Evolutionary conservation across 2,113 vertebrate species (phyloP), one percentile per base, ranked within the genome.

Genomic region (Chauna torquata): DNA sequence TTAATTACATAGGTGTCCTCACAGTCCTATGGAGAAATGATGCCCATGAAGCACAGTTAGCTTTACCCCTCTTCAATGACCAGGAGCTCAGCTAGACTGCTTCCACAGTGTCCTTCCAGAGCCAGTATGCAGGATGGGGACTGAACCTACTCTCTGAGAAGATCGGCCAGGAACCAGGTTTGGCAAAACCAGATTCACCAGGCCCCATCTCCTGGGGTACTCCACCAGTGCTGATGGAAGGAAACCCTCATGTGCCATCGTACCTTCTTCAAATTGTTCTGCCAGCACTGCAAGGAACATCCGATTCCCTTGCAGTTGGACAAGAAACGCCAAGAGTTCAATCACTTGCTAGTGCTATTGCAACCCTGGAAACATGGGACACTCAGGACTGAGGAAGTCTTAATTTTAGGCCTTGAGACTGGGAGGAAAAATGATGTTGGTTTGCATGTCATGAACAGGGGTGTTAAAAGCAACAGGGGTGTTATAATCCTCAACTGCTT

Each of bases 31-130:
- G 16, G 20, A 47, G 14, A 92, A 52, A 11, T 4, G 28, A 12
- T 22, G 20, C 11, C 11, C 42, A 20, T 16, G 68, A 22, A 75
- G 20, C 16, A 81, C 0, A 0, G 24, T 9, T 77, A 66, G 70
- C n/a, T 27, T 17, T 27, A 27, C 5, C 8, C 15, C 14, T 2
- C 13, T 62, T 49, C 58, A 76, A 34, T 0, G 1, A 42, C 11
- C 15, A 59, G 15, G 62, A 83, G n/a, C 16, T 75, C 58, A 70
- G 38, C 15, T 14, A 36, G 9, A 10, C 0, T 74, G 64, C 32
- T 66, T 75, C 44, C 28, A 58, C 40, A 44, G 16, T 8, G 3
- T 23, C 15, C 40, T 70, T 66, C 45, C 69, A 82, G 34, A 69
- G 25, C 20, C 44, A 75, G 47, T 3, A 2, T 34, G 42, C 38